Evolutionary conservation across 2,888 invertebrate species (phyloP).

Genomic region (Biston stratarius): DNA sequence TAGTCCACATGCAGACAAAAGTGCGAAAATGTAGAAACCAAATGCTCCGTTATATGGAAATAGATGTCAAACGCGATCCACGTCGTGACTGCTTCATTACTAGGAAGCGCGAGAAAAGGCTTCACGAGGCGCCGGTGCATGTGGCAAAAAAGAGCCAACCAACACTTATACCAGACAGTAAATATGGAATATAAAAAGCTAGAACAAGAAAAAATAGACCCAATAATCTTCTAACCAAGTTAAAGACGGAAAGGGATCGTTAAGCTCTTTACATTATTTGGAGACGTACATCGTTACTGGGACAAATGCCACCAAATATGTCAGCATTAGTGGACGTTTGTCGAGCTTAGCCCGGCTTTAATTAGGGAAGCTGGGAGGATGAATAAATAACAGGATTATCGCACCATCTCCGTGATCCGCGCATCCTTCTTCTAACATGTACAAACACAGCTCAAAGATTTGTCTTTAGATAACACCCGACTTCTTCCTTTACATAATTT

Average conservation of each 20-base stretch:
- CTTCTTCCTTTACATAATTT: slow-evolving; percentile 11
- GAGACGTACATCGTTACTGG: slow-evolving; percentile 56
- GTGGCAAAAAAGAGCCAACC: slow-evolving; percentile 9
- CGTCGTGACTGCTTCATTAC: slow-evolving; percentile 14
- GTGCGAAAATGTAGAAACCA: slow-evolving; percentile 32
- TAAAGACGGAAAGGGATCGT: slow-evolving; percentile 60
- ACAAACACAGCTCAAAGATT: slow-evolving; percentile 49
- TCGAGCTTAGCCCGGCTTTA: slow-evolving; percentile 65
- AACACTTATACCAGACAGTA: slow-evolving; percentile 4
- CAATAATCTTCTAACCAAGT: slow-evolving; percentile 43
- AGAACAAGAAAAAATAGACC: slow-evolving; percentile 44
- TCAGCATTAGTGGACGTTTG: slow-evolving; percentile 58
- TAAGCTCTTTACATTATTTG: slow-evolving; percentile 61
- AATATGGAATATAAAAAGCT: slow-evolving; percentile 22
- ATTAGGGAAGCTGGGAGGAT: slow-evolving; percentile 67
- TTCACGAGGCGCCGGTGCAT: slow-evolving; percentile 6
- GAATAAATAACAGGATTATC: slow-evolving; percentile 82
- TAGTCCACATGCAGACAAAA: neutral
- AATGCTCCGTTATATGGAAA: slow-evolving; percentile 14
- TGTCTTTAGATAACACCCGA: slow-evolving; percentile 42
- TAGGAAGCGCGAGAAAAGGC: slow-evolving; percentile 11
- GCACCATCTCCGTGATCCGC: slow-evolving; percentile 68
- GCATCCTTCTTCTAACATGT: slow-evolving; percentile 49
- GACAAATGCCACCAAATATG: slow-evolving; percentile 71
- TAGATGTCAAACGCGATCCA: slow-evolving; percentile 9